Evolutionary conservation across 1,140 invertebrate species (phyloP), one percentile per base, ranked within the genome.

Genomic region (Ruditapes philippinarum): DNA sequence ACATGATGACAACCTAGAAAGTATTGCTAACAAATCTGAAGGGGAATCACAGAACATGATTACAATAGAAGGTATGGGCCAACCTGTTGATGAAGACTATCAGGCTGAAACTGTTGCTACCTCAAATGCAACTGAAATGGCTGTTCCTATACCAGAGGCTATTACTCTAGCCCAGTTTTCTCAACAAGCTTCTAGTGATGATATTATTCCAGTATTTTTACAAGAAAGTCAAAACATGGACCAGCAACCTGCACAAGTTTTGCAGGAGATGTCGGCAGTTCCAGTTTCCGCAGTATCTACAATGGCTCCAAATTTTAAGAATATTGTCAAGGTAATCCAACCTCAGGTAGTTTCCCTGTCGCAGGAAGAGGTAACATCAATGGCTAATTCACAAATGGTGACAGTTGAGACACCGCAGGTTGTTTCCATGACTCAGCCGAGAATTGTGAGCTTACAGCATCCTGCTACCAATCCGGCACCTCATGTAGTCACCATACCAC

Each of bases 121-220:
- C 3, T 17, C 65, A 11, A 70, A 11, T 78, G n/a, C 22, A 1
- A 54, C 22, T 9, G 42, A 49, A 33, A 45, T 28, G 40, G 51
- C 28, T 28, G 45, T 49, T 40, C 85, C 76, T n/a, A 88, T 88
- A 25, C 78, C 85, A 42, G 85, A 88, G 28, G 85, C 85, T 19
- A 88, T 88, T 25, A 88, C 85, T 14, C 74, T 88, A 5, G 85
- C 85, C 45, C 85, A 88, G 42, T 62, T 88, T 51, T 88, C 85
- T 25, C 85, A 88, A n/a, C 85, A 88, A 36, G 82, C 25, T 70
- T 36, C 45, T n/a, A 28, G 40, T 14, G 82, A 84, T 5, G 82
- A 54, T 49, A 70, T 84, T 4, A 73, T 84, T 33, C 82, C 82
- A 9, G 65, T 84, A 3, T 84, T 84, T 49, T 36, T 84, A 40